A percentile compares a stretch with the other conserved stretches of the same genome.
Conservation (phyloP, 2,797 vertebrate species). For the Ibycter americanus region DNA sequence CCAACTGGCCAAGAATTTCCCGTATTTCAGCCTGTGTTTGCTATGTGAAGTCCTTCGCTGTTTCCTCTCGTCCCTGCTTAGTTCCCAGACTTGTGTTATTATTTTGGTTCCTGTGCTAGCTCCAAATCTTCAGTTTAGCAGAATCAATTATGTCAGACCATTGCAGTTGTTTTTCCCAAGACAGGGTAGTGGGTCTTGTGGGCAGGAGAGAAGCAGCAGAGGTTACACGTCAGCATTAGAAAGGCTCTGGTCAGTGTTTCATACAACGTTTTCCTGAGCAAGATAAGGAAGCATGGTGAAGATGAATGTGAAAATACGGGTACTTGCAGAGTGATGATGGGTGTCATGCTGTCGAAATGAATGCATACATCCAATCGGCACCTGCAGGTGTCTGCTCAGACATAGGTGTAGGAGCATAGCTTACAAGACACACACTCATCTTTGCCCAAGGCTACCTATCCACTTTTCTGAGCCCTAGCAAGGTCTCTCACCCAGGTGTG, state of each 20-base stretch:
- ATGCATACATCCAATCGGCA: neutral
- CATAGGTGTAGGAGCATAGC: neutral
- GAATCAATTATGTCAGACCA: neutral
- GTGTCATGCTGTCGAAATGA: neutral
- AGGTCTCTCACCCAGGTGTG: accelerated
- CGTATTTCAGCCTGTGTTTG: neutral
- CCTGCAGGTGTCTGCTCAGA: neutral
- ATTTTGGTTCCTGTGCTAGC: neutral
- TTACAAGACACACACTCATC: neutral
- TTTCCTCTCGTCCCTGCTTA: neutral
- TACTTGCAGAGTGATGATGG: neutral
- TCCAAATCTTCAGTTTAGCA: neutral
- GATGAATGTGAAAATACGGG: neutral
- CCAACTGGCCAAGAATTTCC: neutral
- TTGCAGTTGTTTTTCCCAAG: neutral
- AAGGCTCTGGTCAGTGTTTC: neutral
- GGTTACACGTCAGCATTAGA: neutral
- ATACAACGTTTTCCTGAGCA: neutral
- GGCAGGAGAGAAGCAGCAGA: neutral
- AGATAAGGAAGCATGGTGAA: neutral
- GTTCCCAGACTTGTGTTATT: neutral
- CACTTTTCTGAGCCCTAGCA: neutral
- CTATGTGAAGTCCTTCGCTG: neutral
- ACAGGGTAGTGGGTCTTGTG: neutral
- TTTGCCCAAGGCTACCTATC: neutral